Percentiles rank a stretch among this genome's conserved stretches.
Evolutionary conservation across 2,113 vertebrate species (phyloP).

Genomic region (Microcebus griseorufus): DNA sequence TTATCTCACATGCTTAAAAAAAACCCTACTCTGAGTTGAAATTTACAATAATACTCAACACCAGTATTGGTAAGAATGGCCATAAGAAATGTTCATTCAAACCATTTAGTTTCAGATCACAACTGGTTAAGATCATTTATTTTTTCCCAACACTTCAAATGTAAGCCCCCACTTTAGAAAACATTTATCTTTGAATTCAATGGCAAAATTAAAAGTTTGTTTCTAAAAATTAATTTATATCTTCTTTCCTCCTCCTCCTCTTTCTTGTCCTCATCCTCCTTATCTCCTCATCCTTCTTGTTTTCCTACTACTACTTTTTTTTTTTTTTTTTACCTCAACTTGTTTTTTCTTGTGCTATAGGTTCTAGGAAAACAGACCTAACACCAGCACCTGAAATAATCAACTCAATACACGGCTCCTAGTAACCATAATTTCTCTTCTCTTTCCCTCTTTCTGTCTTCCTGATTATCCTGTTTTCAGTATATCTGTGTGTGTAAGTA

Average conservation of each 20-base stretch:
- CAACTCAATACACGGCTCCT: not conserved
- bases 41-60: not conserved
- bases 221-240: not conserved
- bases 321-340: not conserved
- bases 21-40: not conserved
- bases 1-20: not conserved
- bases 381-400: not conserved
- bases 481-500: not conserved
- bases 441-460: not conserved
- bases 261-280: not conserved
- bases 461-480: not conserved
- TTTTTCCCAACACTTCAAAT: not conserved
- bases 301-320: not conserved
- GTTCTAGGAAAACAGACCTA: not conserved
- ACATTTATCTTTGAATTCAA: not conserved
- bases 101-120: not conserved
- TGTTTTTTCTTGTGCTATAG: not conserved
- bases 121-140: not conserved
- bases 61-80: not conserved
- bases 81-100: not conserved
- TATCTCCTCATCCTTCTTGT: not conserved
- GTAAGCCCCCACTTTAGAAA: not conserved
- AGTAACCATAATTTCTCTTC: not conserved
- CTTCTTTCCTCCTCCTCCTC: not conserved
- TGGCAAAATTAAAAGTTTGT: not conserved